phyloP scores from a whole-genome alignment of 2,113 vertebrate genomes.

The Prinia subflava region DNA sequence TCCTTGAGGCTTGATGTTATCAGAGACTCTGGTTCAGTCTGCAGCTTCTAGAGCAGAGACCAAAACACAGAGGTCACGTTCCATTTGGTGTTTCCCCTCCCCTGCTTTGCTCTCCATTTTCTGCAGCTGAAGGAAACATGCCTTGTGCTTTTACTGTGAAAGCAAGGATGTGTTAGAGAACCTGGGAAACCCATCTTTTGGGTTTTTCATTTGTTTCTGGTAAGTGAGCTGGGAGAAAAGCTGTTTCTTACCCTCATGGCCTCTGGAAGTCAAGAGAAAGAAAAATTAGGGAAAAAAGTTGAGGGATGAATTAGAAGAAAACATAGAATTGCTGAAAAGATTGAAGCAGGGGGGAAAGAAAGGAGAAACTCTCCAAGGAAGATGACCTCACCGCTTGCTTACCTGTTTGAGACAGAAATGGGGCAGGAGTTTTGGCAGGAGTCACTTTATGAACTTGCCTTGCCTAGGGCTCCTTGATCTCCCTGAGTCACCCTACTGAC shows the following conservation, averaged over 20 bases:
- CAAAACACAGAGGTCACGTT: background rate
- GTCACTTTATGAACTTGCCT: background rate
- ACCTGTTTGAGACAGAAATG: background rate
- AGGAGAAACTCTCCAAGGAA: background rate
- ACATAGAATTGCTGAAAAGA: background rate
- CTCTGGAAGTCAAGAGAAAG: background rate
- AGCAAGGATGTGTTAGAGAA: background rate
- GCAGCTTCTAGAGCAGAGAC: background rate
- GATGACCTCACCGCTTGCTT: background rate
- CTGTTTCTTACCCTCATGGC: background rate
- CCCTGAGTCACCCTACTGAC: background rate
- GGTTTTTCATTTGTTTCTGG: background rate
- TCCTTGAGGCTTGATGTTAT: background rate
- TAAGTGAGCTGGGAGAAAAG: background rate
- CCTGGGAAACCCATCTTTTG: background rate
- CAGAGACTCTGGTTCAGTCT: background rate
- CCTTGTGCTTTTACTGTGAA: background rate
- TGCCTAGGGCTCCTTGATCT: background rate
- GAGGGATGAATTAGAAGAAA: background rate
- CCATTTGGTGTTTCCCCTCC: background rate
- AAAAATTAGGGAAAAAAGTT: background rate
- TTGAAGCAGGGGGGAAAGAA: background rate
- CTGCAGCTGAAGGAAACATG: background rate
- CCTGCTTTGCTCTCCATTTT: background rate
- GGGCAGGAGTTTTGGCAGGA: background rate